These are phyloP conservation scores for Oscheius sp. DNA, from an alignment of 2,888 invertebrate genomes.

Conservation along the genomic window DNA sequence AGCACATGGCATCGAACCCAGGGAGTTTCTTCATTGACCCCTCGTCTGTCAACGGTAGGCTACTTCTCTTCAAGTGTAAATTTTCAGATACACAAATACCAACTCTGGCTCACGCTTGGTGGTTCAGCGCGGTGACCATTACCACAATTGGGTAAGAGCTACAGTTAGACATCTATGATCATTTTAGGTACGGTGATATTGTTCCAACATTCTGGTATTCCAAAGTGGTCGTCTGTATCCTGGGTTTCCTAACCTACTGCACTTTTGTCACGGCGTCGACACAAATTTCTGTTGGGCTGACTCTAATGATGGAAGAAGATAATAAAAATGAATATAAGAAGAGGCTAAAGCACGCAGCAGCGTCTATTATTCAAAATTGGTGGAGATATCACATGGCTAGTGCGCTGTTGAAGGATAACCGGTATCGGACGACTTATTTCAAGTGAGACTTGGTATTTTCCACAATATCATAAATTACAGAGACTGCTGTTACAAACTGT, in stretches of 20 bases:
- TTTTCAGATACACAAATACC: conserved; percentile 38
- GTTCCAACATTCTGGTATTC: conserved; percentile 60
- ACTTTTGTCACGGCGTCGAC: conserved; percentile 64
- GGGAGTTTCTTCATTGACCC: not conserved
- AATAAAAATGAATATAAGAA: conserved; percentile 57
- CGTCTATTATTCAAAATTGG: conserved; percentile 66
- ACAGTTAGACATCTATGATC: too few relatives aligned
- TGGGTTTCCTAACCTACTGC: conserved; percentile 61
- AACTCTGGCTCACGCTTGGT: conserved; percentile 63
- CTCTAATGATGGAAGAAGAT: conserved; percentile 67
- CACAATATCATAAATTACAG: conserved; percentile 34
- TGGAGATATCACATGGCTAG: conserved; percentile 40
- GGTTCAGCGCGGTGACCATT: conserved; percentile 66
- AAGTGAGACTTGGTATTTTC: conserved; percentile 1
- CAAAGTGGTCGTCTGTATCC: conserved; percentile 64
- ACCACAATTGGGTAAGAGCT: conserved; percentile 57
- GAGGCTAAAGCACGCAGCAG: conserved; percentile 60
- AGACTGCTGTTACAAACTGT: conserved; percentile 60
- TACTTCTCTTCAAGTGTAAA: not conserved
- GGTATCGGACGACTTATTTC: conserved; percentile 20
- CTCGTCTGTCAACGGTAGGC: not conserved
- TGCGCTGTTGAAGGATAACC: conserved; percentile 33
- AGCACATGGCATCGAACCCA: conserved; percentile 11
- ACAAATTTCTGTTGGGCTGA: conserved; percentile 67
- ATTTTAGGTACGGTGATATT: conserved; percentile 67